These are phyloP conservation scores for Apamea epomidion DNA, from an alignment of 2,888 invertebrate genomes.

Conservation along the genomic window DNA sequence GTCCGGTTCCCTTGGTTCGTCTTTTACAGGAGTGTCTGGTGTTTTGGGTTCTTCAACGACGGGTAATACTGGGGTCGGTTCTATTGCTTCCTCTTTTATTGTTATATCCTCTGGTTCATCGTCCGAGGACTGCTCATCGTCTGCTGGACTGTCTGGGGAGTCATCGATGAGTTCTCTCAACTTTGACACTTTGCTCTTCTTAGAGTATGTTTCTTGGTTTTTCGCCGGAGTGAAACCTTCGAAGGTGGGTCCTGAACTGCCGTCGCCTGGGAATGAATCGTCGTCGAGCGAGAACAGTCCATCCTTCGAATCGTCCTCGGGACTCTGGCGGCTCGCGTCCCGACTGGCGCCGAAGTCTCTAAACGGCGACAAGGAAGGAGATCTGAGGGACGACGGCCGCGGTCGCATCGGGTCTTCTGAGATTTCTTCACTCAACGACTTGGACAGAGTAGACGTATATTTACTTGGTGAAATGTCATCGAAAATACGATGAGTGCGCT, in stretches of 20 bases:
- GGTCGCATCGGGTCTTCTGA: slow-evolving; percentile 83
- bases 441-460: slow-evolving; percentile 85
- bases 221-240: slow-evolving; percentile 91
- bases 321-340: slow-evolving; percentile 91
- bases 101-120: slow-evolving; percentile 81
- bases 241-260: slow-evolving; percentile 88
- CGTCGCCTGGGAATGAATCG: slow-evolving; percentile 91
- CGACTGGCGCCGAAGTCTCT: slow-evolving; percentile 86
- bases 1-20: slow-evolving; percentile 65
- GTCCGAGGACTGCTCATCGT: slow-evolving; percentile 89
- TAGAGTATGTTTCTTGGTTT: slow-evolving; percentile 89
- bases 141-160: slow-evolving; percentile 88
- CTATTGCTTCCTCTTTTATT: slow-evolving; percentile 75
- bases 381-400: slow-evolving; percentile 79
- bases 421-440: slow-evolving; percentile 90
- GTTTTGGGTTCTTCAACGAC: slow-evolving; percentile 71
- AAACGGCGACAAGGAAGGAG: slow-evolving; percentile 86
- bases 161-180: slow-evolving; percentile 87
- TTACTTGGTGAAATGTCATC: slow-evolving; percentile 89
- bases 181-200: slow-evolving; percentile 87
- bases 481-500: slow-evolving; percentile 87
- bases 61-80: slow-evolving; percentile 73
- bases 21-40: slow-evolving; percentile 54
- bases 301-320: slow-evolving; percentile 92
- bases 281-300: slow-evolving; percentile 91